Conservation (phyloP, 2,888 invertebrate genomes). For the Odontocolon sp. region DNA sequence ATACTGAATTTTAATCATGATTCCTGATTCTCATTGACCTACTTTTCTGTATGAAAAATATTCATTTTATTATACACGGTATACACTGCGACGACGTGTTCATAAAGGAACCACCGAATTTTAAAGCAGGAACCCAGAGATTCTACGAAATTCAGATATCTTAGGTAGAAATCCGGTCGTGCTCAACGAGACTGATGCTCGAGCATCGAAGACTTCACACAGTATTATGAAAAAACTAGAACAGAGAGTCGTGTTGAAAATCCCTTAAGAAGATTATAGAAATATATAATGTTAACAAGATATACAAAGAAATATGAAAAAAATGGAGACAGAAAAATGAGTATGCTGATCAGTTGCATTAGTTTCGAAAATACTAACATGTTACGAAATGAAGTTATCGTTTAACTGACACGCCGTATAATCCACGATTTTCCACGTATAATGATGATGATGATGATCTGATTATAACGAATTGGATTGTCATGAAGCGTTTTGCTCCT, state of each 20-base stretch:
- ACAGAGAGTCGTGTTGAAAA: slow-evolving; percentile 18
- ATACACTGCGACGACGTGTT: slow-evolving; percentile 50
- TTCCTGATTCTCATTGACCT: slow-evolving; percentile 57
- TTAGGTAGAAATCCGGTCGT: slow-evolving; percentile 14
- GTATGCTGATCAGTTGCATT: slow-evolving; percentile 15
- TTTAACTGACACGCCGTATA: background rate
- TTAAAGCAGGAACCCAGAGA: slow-evolving; percentile 15
- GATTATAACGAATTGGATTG: background rate
- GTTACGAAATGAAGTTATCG: background rate
- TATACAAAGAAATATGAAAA: background rate
- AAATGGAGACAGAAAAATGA: background rate
- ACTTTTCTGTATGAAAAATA: slow-evolving; percentile 42
- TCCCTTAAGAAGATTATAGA: slow-evolving; percentile 37
- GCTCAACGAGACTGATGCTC: background rate
- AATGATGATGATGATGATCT: background rate
- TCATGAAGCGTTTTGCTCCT: background rate
- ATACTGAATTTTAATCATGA: slow-evolving; percentile 27
- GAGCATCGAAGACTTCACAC: slow-evolving; percentile 10
- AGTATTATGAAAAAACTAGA: slow-evolving; percentile 18
- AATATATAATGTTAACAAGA: slow-evolving; percentile 18
- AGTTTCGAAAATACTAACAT: background rate
- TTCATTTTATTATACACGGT: slow-evolving; percentile 24
- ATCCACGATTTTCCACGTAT: background rate
- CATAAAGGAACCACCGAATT: slow-evolving; percentile 55
- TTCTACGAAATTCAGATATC: slow-evolving; percentile 10